Conservation (phyloP, 2,113 vertebrate species). For the Neotragus moschatus region DNA sequence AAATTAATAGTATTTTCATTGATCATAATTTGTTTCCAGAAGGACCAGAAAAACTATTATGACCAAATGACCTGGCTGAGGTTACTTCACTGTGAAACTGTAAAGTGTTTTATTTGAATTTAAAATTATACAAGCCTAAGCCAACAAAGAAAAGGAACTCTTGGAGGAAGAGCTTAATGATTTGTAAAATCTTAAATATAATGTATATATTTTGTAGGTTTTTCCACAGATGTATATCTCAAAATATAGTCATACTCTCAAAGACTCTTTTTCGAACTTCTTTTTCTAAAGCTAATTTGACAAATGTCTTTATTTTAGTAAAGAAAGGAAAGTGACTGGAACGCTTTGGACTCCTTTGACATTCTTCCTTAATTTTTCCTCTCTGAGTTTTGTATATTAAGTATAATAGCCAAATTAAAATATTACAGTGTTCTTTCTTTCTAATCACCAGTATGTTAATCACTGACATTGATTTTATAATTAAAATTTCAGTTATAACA, state of each 20-base stretch:
- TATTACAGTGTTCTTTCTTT: not conserved
- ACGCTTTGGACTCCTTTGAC: constrained; percentile 28
- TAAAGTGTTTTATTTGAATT: too few relatives aligned
- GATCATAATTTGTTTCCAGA: too few relatives aligned
- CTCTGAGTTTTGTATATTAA: constrained; percentile 23
- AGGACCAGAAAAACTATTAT: too few relatives aligned
- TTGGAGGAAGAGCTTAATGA: not conserved
- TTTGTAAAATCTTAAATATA: constrained; percentile 1
- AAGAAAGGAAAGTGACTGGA: constrained; percentile 24
- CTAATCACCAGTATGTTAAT: not conserved
- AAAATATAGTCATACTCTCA: not conserved
- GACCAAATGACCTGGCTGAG: too few relatives aligned
- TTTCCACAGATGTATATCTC: not conserved
- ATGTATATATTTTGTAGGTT: not conserved
- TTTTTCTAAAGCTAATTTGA: constrained; percentile 7
- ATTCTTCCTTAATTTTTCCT: constrained; percentile 1
- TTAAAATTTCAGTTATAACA: not conserved
- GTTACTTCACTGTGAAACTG: too few relatives aligned
- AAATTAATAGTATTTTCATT: too few relatives aligned
- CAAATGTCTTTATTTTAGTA: constrained; percentile 49
- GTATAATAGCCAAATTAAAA: constrained; percentile 12
- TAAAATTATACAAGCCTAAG: too few relatives aligned
- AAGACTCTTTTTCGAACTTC: not conserved
- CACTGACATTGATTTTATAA: not conserved
- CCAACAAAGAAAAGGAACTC: not conserved